Evolutionary conservation across 2,888 invertebrate species (phyloP), one percentile per base, ranked within the genome.

Genomic region (Drosophila atroscutellata): DNA sequence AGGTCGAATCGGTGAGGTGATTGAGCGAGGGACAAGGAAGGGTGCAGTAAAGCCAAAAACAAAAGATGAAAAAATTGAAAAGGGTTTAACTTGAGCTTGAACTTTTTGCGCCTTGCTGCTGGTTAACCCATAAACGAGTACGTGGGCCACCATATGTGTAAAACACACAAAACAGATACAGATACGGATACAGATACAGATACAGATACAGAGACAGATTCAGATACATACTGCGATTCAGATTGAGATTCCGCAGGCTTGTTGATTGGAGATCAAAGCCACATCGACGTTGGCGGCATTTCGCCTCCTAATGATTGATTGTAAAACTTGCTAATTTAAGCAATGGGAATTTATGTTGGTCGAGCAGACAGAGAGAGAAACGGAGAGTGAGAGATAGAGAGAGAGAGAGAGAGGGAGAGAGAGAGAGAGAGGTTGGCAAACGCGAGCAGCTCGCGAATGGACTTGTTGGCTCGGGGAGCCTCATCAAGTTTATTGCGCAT

Each of bases 61-160:
- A 86, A 45, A 20, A 45, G 7, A 24, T 15, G 45, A 20, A 85
- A 86, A 90, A 87, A 86, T 91, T 90, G 87, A 91, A 90, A 90
- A 90, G 91, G 90, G 90, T 90, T 91, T 84, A 90, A 83, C 82
- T 87, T 81, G 66, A 67, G 84, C 89, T 86, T 90, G 83, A 88
- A 83, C 89, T 86, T 79, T 67, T 71, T 75, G 57, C 66, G 60
- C 71, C 69, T 65, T 49, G 61, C 39, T 69, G 67, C 59, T 68
- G 74, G 66, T 72, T 76, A 76, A 75, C 79, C 89, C 78, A 76
- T 63, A 79, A 75, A 67, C 74, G 68, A 62, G 71, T 71, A 66
- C 75, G 72, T 79, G 85, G 67, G 56, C 51, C 59, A 28, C 28
- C 77, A 75, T 56, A 75, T 75, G 76, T 63, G 80, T 37, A 56